Evolutionary conservation across 2,888 invertebrate species (phyloP).

Genomic region (Galeopsomyia nigrocyanea): DNA sequence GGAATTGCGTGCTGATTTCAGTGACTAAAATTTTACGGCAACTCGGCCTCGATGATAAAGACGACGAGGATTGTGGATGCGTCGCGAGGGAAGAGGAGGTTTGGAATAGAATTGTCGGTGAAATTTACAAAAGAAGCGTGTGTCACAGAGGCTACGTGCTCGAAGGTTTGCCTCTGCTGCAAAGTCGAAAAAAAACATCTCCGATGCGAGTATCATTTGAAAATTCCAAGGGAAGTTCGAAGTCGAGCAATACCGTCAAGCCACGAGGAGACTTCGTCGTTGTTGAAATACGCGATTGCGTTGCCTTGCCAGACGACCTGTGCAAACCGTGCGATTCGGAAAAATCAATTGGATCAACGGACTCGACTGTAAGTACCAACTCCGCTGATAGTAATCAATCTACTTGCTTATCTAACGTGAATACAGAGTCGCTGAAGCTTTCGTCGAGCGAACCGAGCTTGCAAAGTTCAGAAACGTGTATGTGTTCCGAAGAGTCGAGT

Average conservation of each 20-base stretch:
- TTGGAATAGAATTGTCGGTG: conserved; percentile 71
- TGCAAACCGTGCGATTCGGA: too few relatives aligned
- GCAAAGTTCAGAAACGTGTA: neutral
- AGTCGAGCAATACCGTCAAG: too few relatives aligned
- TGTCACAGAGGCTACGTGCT: conserved; percentile 76
- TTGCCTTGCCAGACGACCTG: too few relatives aligned
- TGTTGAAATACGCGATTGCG: too few relatives aligned
- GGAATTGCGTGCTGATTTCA: conserved; percentile 71
- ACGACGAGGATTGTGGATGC: conserved; percentile 21
- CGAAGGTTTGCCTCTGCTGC: conserved; percentile 74
- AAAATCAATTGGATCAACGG: too few relatives aligned
- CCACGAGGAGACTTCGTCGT: too few relatives aligned
- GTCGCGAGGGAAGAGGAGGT: conserved; percentile 65
- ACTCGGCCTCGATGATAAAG: neutral
- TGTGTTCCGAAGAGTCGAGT: conserved; percentile 9
- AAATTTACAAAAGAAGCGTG: conserved; percentile 71
- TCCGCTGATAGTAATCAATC: too few relatives aligned
- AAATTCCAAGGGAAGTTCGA: too few relatives aligned
- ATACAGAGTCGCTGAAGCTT: neutral
- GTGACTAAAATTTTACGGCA: conserved; percentile 44
- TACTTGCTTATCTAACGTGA: too few relatives aligned
- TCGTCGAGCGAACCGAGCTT: neutral
- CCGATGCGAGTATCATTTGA: too few relatives aligned
- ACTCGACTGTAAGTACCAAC: too few relatives aligned
- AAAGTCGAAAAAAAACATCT: neutral